These are phyloP conservation scores for Macroramphosus scolopax DNA, from an alignment of 2,797 vertebrate species.

Conservation along the genomic window DNA sequence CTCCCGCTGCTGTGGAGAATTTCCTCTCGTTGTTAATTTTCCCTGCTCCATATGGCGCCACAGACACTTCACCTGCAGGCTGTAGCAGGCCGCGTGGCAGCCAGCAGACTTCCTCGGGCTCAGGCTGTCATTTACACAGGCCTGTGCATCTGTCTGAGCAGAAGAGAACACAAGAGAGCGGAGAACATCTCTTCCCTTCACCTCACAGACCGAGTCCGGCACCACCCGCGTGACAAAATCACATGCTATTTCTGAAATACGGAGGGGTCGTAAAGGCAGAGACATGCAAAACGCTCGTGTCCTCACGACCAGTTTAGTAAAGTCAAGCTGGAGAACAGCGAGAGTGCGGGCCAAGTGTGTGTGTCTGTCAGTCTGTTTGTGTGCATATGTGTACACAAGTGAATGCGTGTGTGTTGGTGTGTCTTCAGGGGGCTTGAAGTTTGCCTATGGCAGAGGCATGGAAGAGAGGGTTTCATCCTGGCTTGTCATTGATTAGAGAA, in stretches of 20 bases:
- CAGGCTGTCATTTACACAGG: constrained; percentile 97
- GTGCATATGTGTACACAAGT: constrained; percentile 11
- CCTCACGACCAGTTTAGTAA: constrained; percentile 27
- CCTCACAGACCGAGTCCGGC: constrained; percentile 59
- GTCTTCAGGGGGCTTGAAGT: constrained; percentile 54
- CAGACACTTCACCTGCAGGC: constrained; percentile 99
- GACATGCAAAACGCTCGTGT: constrained; percentile 10
- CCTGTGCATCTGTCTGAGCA: constrained; percentile 91
- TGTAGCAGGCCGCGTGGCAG: constrained; percentile 94
- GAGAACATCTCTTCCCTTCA: constrained; percentile 59
- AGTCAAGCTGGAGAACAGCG: constrained; percentile 50
- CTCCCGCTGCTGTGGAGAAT: constrained; percentile 95
- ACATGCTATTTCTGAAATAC: constrained; percentile 24
- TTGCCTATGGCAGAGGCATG: constrained; percentile 75
- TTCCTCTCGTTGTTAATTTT: constrained; percentile 99
- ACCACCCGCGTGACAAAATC: constrained; percentile 50
- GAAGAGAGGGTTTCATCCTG: constrained; percentile 86
- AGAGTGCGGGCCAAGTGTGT: constrained; percentile 29
- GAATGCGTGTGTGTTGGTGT: constrained; percentile 21
- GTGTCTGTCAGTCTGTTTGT: constrained; percentile 37
- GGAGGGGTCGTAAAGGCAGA: background rate
- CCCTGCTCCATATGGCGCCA: constrained; percentile 99
- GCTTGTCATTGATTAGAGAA: constrained; percentile 99
- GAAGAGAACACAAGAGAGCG: constrained; percentile 50
- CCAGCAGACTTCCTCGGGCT: constrained; percentile 95